Percentiles rank a stretch among this genome's conserved stretches.
phyloP scores from a whole-genome alignment of 2,113 vertebrate species.

The Mus musculus region GRCm39 chr4:118493501-118494000 shows the following conservation, averaged over 20 bases:
- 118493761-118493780: not conserved
- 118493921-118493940: not conserved
- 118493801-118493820: not conserved
- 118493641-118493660: not conserved
- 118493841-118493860: not conserved
- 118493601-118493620: not conserved
- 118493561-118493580: not conserved
- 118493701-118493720: no score
- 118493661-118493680: not conserved
- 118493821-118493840: not conserved
- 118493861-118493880: not conserved
- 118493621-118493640: not conserved
- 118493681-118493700: no score
- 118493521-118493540: not conserved
- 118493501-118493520: slow-evolving; percentile 7
- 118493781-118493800: not conserved
- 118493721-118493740: not conserved
- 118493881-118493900: not conserved
- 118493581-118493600: not conserved
- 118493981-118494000: not conserved
- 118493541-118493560: not conserved
- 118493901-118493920: not conserved
- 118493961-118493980: not conserved
- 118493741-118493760: not conserved
- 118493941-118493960: not conserved